Percentiles rank a stretch among this genome's conserved stretches.
phyloP scores from a whole-genome alignment of 2,888 invertebrate genomes.

The Meteorus cinctellus region DNA sequence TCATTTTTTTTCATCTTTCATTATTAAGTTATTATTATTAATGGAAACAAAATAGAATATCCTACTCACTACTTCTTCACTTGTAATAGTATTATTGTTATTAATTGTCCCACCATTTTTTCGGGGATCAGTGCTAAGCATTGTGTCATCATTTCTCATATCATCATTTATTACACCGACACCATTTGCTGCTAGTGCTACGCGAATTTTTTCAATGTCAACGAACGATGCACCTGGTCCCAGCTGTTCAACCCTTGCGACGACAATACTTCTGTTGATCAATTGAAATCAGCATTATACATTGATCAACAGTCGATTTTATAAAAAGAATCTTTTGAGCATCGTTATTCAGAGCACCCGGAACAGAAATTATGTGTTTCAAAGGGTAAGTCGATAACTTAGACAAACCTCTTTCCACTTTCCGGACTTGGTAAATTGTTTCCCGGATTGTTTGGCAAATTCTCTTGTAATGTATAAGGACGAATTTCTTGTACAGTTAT shows the following conservation, averaged over 20 bases:
- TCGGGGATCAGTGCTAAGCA: not conserved
- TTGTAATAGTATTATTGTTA: slow-evolving; percentile 51
- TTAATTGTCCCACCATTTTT: slow-evolving; percentile 42
- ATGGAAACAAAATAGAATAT: slow-evolving; percentile 2
- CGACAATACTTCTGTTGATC: slow-evolving; percentile 65
- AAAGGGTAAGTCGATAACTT: not conserved
- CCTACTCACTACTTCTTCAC: slow-evolving; percentile 66
- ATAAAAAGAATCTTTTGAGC: too few species aligned
- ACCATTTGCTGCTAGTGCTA: slow-evolving; percentile 67
- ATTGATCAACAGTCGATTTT: too few species aligned
- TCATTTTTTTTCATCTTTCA: not conserved
- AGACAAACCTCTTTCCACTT: slow-evolving; percentile 61
- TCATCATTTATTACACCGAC: slow-evolving; percentile 66
- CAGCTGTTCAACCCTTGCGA: slow-evolving; percentile 68
- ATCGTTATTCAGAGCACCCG: too few species aligned
- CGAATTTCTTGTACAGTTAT: slow-evolving; percentile 85
- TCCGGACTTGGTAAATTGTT: slow-evolving; percentile 51
- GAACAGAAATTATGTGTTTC: not conserved
- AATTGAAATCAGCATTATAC: not conserved
- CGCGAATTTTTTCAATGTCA: slow-evolving; percentile 69
- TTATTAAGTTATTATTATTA: not conserved
- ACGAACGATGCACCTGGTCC: slow-evolving; percentile 65
- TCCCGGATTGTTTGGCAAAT: slow-evolving; percentile 49
- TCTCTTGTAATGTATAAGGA: slow-evolving; percentile 75
- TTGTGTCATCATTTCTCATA: slow-evolving; percentile 38